phyloP scores from a whole-genome alignment of 64 coral and sea anemone species.

The Anthopleura sola region DNA sequence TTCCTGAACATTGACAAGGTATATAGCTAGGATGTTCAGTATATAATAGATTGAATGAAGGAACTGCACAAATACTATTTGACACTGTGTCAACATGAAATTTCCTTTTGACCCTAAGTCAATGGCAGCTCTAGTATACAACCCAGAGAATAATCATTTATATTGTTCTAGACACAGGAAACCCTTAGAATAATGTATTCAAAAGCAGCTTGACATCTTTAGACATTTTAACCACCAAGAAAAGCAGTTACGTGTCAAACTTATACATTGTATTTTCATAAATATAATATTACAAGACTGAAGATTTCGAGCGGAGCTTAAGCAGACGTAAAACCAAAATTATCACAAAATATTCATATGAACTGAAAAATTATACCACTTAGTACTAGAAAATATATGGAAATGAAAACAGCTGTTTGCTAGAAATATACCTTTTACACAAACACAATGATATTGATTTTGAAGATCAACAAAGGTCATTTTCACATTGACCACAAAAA shows the following conservation, averaged over 20 bases:
- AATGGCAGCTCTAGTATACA: background rate
- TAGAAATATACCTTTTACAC: background rate
- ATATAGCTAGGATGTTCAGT: background rate
- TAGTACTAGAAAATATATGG: background rate
- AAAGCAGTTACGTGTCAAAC: background rate
- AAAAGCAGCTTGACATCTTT: background rate
- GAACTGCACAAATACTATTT: background rate
- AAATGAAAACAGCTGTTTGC: background rate
- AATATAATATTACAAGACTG: background rate
- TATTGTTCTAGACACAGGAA: background rate
- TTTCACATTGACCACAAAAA: slow-evolving; percentile 7
- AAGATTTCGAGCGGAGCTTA: no score
- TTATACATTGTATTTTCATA: background rate
- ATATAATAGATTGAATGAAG: background rate
- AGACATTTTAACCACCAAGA: background rate
- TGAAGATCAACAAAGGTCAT: slow-evolving; percentile 2
- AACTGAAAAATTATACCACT: background rate
- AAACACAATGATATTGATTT: background rate
- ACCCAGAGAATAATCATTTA: background rate
- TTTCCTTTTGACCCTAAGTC: background rate
- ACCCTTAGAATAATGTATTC: slow-evolving; percentile 2
- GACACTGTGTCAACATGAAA: background rate
- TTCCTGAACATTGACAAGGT: background rate
- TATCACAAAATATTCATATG: background rate
- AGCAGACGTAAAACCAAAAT: background rate